Percentiles rank a stretch among this genome's conserved stretches.
Conservation (phyloP, 2,113 vertebrate species). For the Phrynocephalus versicolor region DNA sequence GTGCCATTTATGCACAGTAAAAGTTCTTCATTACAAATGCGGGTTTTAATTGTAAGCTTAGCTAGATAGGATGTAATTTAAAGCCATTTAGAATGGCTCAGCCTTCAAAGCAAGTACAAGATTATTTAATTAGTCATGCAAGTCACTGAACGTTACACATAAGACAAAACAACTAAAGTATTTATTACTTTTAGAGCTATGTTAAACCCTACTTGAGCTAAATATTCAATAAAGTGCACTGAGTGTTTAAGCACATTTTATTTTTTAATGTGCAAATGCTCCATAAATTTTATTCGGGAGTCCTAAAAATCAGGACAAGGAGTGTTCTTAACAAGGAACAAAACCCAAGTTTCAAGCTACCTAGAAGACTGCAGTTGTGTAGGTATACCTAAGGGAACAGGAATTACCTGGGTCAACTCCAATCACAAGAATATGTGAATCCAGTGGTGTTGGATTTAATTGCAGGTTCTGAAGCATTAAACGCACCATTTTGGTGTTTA, state of each 20-base stretch:
- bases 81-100: conserved; percentile 73
- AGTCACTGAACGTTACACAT: conserved; percentile 63
- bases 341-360: conserved; percentile 34
- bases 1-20: conserved; percentile 61
- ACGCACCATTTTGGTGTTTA: neutral
- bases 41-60: conserved; percentile 71
- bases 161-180: conserved; percentile 62
- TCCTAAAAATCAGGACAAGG: conserved; percentile 48
- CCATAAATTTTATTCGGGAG: conserved; percentile 60
- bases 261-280: conserved; percentile 63
- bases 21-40: conserved; percentile 68
- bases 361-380: neutral
- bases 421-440: neutral
- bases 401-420: neutral
- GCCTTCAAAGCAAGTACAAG: conserved; percentile 73
- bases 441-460: neutral
- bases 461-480: neutral
- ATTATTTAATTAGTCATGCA: conserved; percentile 75
- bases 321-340: conserved; percentile 22
- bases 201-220: conserved; percentile 61
- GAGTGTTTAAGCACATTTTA: conserved; percentile 62
- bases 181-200: conserved; percentile 71
- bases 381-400: neutral
- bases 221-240: conserved; percentile 66
- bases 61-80: conserved; percentile 72